A percentile compares a stretch with the other conserved stretches of the same genome.
Conservation (phyloP, 2,797 vertebrate species). For the Anguilla obscura region DNA sequence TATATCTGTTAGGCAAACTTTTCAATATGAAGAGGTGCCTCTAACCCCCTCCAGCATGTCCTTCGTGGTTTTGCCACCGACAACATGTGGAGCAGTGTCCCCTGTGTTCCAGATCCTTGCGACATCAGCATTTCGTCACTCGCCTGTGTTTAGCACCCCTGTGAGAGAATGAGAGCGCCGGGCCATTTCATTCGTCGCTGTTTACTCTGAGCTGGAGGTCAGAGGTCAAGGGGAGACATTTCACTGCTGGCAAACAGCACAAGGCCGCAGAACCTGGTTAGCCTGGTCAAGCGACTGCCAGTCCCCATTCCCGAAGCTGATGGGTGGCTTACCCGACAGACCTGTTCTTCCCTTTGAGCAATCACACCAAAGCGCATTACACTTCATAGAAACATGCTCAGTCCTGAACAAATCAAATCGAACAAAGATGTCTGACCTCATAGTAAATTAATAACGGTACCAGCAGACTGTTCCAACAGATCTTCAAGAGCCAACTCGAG, state of each 20-base stretch:
- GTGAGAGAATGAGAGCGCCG: conserved; percentile 3
- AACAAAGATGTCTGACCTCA: background rate
- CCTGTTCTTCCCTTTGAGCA: background rate
- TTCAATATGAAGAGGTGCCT: background rate
- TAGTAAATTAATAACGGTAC: background rate
- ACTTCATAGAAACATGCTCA: background rate
- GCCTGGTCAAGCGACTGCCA: background rate
- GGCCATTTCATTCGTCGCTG: background rate
- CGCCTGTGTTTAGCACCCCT: background rate
- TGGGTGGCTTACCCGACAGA: background rate
- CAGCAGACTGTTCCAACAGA: background rate
- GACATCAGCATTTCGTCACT: background rate
- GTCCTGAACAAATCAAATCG: background rate
- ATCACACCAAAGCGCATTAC: background rate
- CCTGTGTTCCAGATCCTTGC: conserved; percentile 24
- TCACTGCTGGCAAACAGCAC: conserved; percentile 22
- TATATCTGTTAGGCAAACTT: background rate
- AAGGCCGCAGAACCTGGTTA: conserved; percentile 8
- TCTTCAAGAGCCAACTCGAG: background rate
- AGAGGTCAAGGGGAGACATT: conserved; percentile 28
- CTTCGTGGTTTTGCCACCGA: conserved; percentile 10
- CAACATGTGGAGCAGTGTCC: background rate
- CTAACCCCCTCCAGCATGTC: background rate
- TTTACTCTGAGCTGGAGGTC: conserved; percentile 8
- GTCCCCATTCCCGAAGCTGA: background rate